Evolutionary conservation across 35 echinoderm and acorn worm species (phyloP).

Genomic region (Nesometra sesokonis): DNA sequence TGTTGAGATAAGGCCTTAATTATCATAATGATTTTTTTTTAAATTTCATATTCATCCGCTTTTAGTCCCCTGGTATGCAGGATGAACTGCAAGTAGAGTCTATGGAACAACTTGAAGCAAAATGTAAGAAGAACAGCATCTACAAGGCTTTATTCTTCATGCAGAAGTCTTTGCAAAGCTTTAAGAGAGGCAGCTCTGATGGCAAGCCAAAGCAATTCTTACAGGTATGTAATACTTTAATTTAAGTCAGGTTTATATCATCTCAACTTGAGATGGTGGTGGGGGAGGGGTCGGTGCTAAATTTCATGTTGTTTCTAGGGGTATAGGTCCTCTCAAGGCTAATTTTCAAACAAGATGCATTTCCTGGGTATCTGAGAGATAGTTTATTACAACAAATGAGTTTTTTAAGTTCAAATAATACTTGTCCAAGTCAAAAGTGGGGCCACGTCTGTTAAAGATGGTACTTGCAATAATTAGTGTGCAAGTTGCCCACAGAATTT

Average conservation of each 20-base stretch:
- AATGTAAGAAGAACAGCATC: constrained; percentile 82
- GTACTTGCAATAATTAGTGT: too few relatives aligned
- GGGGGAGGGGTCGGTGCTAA: too few relatives aligned
- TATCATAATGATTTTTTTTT: neutral
- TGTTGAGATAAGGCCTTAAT: neutral
- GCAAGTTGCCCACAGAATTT: too few relatives aligned
- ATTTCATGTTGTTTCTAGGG: too few relatives aligned
- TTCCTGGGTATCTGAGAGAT: too few relatives aligned
- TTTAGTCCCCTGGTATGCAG: neutral
- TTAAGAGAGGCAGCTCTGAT: constrained; percentile 10
- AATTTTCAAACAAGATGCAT: too few relatives aligned
- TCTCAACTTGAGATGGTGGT: too few relatives aligned
- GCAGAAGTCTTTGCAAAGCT: constrained; percentile 65
- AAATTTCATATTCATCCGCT: neutral
- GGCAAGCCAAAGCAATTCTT: constrained; percentile 41
- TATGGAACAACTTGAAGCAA: constrained; percentile 47
- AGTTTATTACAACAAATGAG: too few relatives aligned
- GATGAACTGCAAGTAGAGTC: constrained; percentile 37
- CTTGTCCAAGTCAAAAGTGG: too few relatives aligned
- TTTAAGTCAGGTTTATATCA: neutral
- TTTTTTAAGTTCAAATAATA: too few relatives aligned
- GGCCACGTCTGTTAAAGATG: too few relatives aligned
- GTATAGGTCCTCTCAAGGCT: too few relatives aligned
- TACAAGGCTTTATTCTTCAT: constrained; percentile 86
- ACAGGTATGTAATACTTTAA: constrained; percentile 31